Evolutionary conservation across 2,888 invertebrate species (phyloP).

Genomic region (Rotaria macrura): DNA sequence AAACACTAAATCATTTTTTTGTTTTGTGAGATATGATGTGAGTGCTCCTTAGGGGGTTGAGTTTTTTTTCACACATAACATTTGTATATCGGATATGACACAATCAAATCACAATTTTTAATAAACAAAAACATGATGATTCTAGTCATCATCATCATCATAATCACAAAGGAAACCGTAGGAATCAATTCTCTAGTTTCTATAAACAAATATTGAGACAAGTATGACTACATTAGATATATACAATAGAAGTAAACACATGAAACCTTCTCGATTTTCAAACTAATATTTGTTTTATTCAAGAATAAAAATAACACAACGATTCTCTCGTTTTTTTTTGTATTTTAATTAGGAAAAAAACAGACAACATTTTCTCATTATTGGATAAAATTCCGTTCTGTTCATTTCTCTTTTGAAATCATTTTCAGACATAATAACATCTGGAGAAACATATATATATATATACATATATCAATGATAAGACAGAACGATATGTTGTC

Average conservation of each 20-base stretch:
- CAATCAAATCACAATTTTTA: background rate
- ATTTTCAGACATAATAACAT: background rate
- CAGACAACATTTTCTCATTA: background rate
- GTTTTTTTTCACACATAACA: background rate
- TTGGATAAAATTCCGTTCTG: background rate
- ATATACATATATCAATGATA: background rate
- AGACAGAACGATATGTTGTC: background rate
- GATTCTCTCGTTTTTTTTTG: background rate
- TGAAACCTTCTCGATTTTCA: background rate
- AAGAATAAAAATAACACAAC: background rate
- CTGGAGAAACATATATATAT: too few species aligned
- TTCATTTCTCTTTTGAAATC: background rate
- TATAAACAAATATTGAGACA: slow-evolving; percentile 4
- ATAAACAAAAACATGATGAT: background rate
- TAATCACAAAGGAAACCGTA: background rate
- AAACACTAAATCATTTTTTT: slow-evolving; percentile 1
- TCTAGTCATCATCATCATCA: background rate
- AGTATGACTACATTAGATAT: background rate
- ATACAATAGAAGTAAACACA: background rate
- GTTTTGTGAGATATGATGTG: slow-evolving; percentile 2
- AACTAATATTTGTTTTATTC: slow-evolving; percentile 4
- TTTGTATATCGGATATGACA: background rate
- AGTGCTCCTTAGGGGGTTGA: background rate
- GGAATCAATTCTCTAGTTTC: background rate
- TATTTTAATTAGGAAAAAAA: background rate